Conservation (phyloP, 2,888 invertebrate species). For the Phorcus lineatus region DNA sequence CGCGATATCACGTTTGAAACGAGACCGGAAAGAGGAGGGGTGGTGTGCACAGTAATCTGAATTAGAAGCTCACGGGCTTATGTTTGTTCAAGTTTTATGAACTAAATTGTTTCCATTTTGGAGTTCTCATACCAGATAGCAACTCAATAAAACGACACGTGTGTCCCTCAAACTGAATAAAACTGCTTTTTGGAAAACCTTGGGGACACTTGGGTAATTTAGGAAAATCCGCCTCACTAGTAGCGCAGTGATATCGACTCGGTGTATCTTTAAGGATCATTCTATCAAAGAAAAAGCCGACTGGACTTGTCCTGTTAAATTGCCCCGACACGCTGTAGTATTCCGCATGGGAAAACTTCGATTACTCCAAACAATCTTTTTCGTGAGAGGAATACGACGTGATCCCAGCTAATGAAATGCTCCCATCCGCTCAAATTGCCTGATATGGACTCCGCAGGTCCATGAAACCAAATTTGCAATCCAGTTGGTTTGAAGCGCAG, state of each 20-base stretch:
- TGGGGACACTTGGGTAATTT: conserved; percentile 20
- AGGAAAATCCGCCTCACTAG: conserved; percentile 1
- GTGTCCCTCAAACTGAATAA: background rate
- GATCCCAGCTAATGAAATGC: conserved; percentile 22
- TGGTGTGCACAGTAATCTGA: background rate
- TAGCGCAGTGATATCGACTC: conserved; percentile 5
- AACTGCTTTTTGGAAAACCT: background rate
- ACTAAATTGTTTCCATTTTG: conserved; percentile 12
- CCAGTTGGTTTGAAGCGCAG: background rate
- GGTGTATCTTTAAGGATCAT: conserved; percentile 15
- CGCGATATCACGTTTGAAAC: background rate
- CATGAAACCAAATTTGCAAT: conserved; percentile 21
- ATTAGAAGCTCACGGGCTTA: background rate
- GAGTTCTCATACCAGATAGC: background rate
- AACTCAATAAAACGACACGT: background rate
- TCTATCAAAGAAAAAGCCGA: conserved; percentile 3
- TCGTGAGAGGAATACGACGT: conserved; percentile 24
- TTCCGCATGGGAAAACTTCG: conserved; percentile 23
- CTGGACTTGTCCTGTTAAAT: background rate
- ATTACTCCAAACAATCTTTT: conserved; percentile 26
- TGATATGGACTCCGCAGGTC: conserved; percentile 6
- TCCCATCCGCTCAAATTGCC: conserved; percentile 16
- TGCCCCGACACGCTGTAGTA: conserved; percentile 8
- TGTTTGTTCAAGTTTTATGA: conserved; percentile 20
- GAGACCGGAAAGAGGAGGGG: background rate